Percentiles rank a stretch among this genome's conserved stretches.
These are phyloP conservation scores for Cricetomys ansorgei DNA, from an alignment of 2,113 vertebrate genomes.

Conservation along the genomic window DNA sequence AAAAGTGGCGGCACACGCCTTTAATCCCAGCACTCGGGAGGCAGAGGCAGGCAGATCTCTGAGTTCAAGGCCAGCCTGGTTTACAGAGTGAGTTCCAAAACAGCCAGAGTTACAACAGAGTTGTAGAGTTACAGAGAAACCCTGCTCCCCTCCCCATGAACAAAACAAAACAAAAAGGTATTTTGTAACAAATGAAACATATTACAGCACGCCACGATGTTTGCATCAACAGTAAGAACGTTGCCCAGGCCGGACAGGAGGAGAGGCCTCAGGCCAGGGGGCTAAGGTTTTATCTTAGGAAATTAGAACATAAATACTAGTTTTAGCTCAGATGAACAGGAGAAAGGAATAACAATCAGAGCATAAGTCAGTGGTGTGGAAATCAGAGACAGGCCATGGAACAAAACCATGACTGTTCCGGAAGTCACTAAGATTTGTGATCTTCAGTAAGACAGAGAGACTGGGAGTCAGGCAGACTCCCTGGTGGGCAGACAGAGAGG, in stretches of 20 bases:
- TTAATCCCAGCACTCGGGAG: background rate
- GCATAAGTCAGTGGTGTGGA: background rate
- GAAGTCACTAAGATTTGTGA: background rate
- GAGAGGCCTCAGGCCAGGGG: background rate
- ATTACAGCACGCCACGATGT: too few species aligned
- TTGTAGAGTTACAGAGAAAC: too few species aligned
- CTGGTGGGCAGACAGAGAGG: too few species aligned
- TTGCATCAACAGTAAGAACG: background rate
- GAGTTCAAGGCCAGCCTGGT: background rate
- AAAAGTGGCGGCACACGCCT: background rate
- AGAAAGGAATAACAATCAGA: background rate
- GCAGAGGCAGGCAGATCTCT: background rate
- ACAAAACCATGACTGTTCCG: background rate
- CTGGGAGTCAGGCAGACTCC: background rate
- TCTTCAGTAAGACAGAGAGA: background rate
- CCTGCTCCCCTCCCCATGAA: too few species aligned
- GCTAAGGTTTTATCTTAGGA: background rate
- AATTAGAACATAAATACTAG: background rate
- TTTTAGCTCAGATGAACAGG: background rate
- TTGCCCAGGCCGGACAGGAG: background rate
- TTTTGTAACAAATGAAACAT: background rate
- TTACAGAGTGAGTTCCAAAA: background rate
- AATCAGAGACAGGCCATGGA: background rate
- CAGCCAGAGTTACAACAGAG: background rate
- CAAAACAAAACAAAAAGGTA: background rate